Percentiles rank a stretch among this genome's conserved stretches.
These are phyloP conservation scores for Xestia xanthographa DNA, from an alignment of 2,888 invertebrate genomes.

Conservation along the genomic window DNA sequence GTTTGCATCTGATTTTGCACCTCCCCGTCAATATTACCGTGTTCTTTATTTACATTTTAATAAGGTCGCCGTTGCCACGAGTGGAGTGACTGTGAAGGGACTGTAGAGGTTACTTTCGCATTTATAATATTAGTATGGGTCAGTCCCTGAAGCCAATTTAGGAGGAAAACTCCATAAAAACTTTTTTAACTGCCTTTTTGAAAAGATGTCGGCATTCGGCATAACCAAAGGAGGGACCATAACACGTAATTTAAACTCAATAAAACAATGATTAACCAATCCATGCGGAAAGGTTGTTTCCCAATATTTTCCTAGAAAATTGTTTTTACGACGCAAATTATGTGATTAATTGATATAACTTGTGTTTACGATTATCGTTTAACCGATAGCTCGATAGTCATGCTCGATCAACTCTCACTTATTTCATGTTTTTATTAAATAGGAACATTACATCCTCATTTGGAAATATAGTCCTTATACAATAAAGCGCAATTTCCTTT, in stretches of 20 bases:
- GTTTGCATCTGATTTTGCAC: background rate
- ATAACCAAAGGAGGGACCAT: background rate
- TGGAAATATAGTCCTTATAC: background rate
- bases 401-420: conserved; percentile 34
- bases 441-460: conserved; percentile 7
- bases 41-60: background rate
- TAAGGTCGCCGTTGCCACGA: background rate
- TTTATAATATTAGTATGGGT: background rate
- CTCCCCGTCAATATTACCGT: background rate
- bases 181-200: background rate
- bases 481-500: conserved; percentile 20
- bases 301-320: conserved; percentile 14
- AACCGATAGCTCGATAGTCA: conserved; percentile 39
- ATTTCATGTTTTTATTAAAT: conserved; percentile 31
- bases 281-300: background rate
- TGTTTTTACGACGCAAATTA: conserved; percentile 20
- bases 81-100: background rate
- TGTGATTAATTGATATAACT: conserved; percentile 44
- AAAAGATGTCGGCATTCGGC: background rate
- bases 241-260: background rate
- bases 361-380: conserved; percentile 26
- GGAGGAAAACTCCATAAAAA: background rate
- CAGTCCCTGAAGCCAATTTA: background rate
- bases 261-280: conserved; percentile 15
- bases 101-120: background rate